These are phyloP conservation scores for Achatina immaculata DNA, from an alignment of 1,140 invertebrate genomes.

Conservation along the genomic window DNA sequence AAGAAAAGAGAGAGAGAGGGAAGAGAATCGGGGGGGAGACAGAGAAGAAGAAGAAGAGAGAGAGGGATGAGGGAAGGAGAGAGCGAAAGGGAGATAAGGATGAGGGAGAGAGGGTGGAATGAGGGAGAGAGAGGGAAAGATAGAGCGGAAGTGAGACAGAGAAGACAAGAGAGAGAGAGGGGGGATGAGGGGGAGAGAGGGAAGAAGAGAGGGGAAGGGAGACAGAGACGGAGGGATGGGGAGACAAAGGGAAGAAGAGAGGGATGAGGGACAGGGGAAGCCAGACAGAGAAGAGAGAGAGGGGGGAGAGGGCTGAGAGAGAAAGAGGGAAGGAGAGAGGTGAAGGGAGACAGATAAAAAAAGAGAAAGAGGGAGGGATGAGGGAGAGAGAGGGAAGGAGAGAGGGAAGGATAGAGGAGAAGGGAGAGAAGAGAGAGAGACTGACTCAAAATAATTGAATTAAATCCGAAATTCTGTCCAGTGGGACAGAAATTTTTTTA, in stretches of 20 bases:
- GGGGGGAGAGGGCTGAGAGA: too few relatives aligned
- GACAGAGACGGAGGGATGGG: neutral
- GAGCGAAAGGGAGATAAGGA: neutral
- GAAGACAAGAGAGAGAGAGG: conserved; percentile 18
- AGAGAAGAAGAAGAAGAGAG: too few relatives aligned
- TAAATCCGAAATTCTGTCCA: too few relatives aligned
- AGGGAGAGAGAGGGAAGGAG: neutral
- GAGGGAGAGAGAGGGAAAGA: conserved; percentile 21
- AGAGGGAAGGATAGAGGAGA: neutral
- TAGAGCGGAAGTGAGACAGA: conserved; percentile 30
- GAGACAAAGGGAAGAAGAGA: neutral
- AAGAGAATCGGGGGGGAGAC: too few relatives aligned
- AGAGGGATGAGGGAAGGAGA: too few relatives aligned
- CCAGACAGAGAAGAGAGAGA: too few relatives aligned
- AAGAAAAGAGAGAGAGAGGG: too few relatives aligned
- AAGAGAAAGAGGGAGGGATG: neutral
- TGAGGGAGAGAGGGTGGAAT: conserved; percentile 13
- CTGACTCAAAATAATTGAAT: too few relatives aligned
- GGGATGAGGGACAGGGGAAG: neutral
- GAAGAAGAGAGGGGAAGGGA: neutral
- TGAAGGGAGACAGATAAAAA: conserved; percentile 14
- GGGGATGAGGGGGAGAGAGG: neutral
- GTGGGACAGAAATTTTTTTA: too few relatives aligned
- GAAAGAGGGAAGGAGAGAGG: neutral
- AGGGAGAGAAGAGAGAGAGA: neutral